Evolutionary conservation across 2,797 vertebrate species (phyloP), one percentile per base, ranked within the genome.

Genomic region (Saxicola maurus): DNA sequence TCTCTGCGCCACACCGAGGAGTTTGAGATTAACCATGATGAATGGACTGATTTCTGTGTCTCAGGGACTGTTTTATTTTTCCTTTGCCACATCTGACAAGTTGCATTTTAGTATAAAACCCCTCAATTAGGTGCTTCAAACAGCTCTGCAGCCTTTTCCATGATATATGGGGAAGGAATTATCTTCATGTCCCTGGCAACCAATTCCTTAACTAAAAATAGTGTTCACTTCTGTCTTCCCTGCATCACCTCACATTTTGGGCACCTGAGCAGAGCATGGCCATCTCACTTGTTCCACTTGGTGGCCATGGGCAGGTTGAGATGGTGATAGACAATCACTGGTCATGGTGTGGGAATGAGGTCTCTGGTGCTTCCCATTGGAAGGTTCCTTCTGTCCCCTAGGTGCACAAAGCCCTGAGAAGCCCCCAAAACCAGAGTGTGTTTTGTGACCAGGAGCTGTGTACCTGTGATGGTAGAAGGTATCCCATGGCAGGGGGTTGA

Each of bases 31-130:
- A 96, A 93, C 88, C 74, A 69, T 91, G 94, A 95, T 2, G 1
- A 94, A 96, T 92, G 62, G 64, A 86, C 76, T 86, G 91, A 93
- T 88, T 89, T 43, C 71, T 19, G 19, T 43, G 43, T 90, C 76
- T 92, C 86, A 40, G 85, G 82, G 49, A 86, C 87, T 77, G 60
- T n/a, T 94, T 94, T 92, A 80, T 91, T 95, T 93, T 94, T 56
- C 83, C 68, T 93, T 62, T 35, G 74, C 86, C 14, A 55, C 45
- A 25, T 86, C 86, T 94, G 96, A 97, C 91, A 96, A 84, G 92
- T 78, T 94, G 86, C 86, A 79, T 97, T 96, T 97, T 93, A 87
- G 92, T 91, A 94, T 90, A 95, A 96, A 96, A 96, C 91, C 91
- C 88, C 25, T 67, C 94, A 96, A 94, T 97, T 94, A 97, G 91